Evolutionary conservation across 1,140 invertebrate species (phyloP).

Genomic region (Melanaphis sacchari): DNA sequence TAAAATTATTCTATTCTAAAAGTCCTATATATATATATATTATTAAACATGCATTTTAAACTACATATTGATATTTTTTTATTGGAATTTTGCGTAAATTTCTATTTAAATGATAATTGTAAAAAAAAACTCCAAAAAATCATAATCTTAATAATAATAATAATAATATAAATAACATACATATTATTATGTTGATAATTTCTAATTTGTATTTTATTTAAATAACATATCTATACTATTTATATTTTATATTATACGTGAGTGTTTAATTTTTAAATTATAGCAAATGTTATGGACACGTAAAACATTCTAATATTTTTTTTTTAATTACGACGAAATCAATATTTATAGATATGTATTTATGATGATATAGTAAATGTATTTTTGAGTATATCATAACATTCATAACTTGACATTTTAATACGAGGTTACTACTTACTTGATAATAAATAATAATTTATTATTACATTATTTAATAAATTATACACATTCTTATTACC

Average conservation of each 20-base stretch:
- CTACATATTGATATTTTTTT: background rate
- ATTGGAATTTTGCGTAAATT: background rate
- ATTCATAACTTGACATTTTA: background rate
- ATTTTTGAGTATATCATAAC: background rate
- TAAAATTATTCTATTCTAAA: background rate
- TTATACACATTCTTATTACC: background rate
- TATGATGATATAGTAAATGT: background rate
- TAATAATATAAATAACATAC: too few relatives aligned
- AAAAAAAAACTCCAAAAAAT: too few relatives aligned
- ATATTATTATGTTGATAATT: too few relatives aligned
- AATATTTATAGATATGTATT: background rate
- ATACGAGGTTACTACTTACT: background rate
- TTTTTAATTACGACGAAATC: background rate
- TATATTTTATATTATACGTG: too few relatives aligned
- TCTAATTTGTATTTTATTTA: too few relatives aligned
- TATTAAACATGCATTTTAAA: background rate
- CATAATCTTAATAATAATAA: too few relatives aligned
- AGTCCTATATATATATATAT: background rate
- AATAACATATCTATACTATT: too few relatives aligned
- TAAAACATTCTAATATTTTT: background rate
- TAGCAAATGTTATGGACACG: too few relatives aligned
- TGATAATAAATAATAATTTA: conserved; percentile 17
- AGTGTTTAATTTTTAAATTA: too few relatives aligned
- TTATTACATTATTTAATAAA: background rate
- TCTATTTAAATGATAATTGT: background rate